A percentile compares a stretch with the other conserved stretches of the same genome.
phyloP scores from a whole-genome alignment of 2,113 vertebrate genomes.

The Melanerpes formicivorus region DNA sequence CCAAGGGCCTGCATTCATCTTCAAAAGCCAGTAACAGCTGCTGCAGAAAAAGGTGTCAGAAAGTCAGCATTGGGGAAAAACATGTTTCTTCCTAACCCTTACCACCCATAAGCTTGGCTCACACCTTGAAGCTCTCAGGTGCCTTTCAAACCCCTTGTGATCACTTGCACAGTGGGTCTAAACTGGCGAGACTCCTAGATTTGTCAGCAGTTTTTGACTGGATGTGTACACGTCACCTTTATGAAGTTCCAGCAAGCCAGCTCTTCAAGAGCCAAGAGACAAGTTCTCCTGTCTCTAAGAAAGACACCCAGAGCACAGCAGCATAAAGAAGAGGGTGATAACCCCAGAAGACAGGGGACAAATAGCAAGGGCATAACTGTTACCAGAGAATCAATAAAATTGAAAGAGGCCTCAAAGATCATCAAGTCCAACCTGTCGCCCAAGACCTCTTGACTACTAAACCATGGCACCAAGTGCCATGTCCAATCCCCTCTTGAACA shows the following conservation, averaged over 20 bases:
- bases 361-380: not conserved
- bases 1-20: not conserved
- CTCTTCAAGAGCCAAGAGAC: not conserved
- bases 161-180: not conserved
- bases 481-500: no score
- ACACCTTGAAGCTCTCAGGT: not conserved
- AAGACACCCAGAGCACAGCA: not conserved
- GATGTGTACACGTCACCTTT: no score
- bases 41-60: not conserved
- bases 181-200: not conserved
- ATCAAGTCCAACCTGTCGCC: no score
- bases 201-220: not conserved
- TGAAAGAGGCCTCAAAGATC: no score
- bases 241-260: not conserved
- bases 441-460: no score
- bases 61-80: not conserved
- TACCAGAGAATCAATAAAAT: no score
- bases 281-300: not conserved
- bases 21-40: not conserved
- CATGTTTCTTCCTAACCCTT: not conserved
- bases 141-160: not conserved
- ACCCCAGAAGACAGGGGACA: not conserved
- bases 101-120: not conserved
- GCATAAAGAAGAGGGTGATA: not conserved
- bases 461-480: no score